Base-by-base conservation (phyloP, 2,888 invertebrate genomes). In the Aproaerema taeniolella region DNA sequence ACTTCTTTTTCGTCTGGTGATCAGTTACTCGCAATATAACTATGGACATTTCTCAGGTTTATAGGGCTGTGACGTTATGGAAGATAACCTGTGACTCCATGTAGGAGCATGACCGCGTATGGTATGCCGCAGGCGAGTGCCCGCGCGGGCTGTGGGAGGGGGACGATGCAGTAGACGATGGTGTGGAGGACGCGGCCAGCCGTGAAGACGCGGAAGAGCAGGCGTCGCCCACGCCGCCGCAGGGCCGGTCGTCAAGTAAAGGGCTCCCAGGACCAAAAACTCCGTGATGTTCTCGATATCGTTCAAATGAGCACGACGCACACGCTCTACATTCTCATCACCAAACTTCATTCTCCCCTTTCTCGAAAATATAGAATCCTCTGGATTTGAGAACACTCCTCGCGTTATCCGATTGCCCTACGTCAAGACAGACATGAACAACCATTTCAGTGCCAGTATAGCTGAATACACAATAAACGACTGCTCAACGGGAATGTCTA, bases 261-360 rank as follows among this genome's bases (percentile, higher is more conserved):
- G 62, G 3, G 89, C 82, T 3, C 88, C 90, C 17, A 90, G 67
- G 9, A 91, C 55, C 64, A 91, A 85, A 62, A 92, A 93, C 1
- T 89, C 82, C 0, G 90, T 86, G 39, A 93, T 92, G 65, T 92
- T 93, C 71, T 93, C 93, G 67, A 93, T 61, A 62, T 93, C 93
- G 58, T 93, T 93, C 52, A 88, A 78, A 61, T 93, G 92, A 8
- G 91, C 92, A 59, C 90, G 72, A 1, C 85, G 65, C 1, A 74
- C 42, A 2, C 85, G 62, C 52, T 85, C 83, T 13, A 85, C 61
- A 1, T 45, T 52, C 0, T 64, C 68, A 41, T 83, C 77, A 26
- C 78, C 81, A 33, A 48, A 67, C 52, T 73, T 81, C 39, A 85
- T 70, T 48, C 72, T 77, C 9, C 74, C 74, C 41, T 50, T 61